A percentile compares a stretch with the other conserved stretches of the same genome.
Evolutionary conservation across 2,113 vertebrate species (phyloP).

Genomic region (Rattus norvegicus): GRCr8 NC_086029.1:64139001-64139500

Average conservation of each 20-base stretch:
- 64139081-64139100: neutral
- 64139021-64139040: constrained; percentile 19
- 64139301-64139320: neutral
- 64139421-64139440: neutral
- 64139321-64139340: neutral
- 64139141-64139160: constrained; percentile 40
- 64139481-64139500: neutral
- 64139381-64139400: neutral
- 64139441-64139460: neutral
- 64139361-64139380: neutral
- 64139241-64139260: neutral
- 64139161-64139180: constrained; percentile 58
- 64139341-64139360: neutral
- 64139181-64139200: constrained; percentile 21
- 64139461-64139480: neutral
- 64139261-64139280: neutral
- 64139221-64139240: neutral
- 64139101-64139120: neutral
- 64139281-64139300: neutral
- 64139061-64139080: neutral
- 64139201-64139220: neutral
- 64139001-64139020: constrained; percentile 44
- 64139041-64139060: neutral
- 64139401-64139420: neutral
- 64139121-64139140: neutral